Base-by-base conservation (phyloP, 37 sponge, comb jelly and placozoan species). In the Theonella swinhoei region DNA sequence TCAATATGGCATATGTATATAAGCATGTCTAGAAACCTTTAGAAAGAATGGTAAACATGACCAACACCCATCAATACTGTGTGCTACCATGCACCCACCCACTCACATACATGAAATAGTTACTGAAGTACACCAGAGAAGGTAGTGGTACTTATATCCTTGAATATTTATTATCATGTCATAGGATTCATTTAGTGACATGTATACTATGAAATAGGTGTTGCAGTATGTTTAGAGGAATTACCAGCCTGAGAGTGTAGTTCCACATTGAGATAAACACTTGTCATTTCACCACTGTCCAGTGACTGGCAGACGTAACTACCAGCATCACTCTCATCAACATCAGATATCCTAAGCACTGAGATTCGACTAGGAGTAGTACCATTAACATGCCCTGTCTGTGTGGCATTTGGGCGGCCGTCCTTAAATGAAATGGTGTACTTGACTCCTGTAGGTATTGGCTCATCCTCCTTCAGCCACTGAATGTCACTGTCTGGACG, bases 391-490 rank as follows among this genome's bases (percentile, higher is more conserved):
- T n/a, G 14, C 4, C 64, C 76, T 39, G 35, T 42, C 68, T 63
- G 76, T 39, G 76, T 76, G 1, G 73, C 39, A 1, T 65, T 30
- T 39, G 78, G 39, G 4, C 3, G 7, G 20, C 84, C 76, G 28
- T 74, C 54, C 23, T 25, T 23, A n/a, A 42, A 65, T 11, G 39
- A 3, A 25, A 83, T 41, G 42, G 69, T 42, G 68, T 43, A 39
- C 3, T 64, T 54, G 22, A 26, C 32, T 35, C 37, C 64, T 19
- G 29, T 62, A 25, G n/a, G 1, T 59, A 75, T 60, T 28, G 29
- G 58, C n/a, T 47, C 11, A 14, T 28, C n/a, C 1, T 64, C 65
- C 23, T 64, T 74, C 58, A 39, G 75, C 84, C 84, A 83, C 36
- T 36, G 67, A 24, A 83, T 32, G 43, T 71, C 75, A 26, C 34